Conservation (phyloP, 2,888 invertebrate genomes). For the Drosophila hamatofila region DNA sequence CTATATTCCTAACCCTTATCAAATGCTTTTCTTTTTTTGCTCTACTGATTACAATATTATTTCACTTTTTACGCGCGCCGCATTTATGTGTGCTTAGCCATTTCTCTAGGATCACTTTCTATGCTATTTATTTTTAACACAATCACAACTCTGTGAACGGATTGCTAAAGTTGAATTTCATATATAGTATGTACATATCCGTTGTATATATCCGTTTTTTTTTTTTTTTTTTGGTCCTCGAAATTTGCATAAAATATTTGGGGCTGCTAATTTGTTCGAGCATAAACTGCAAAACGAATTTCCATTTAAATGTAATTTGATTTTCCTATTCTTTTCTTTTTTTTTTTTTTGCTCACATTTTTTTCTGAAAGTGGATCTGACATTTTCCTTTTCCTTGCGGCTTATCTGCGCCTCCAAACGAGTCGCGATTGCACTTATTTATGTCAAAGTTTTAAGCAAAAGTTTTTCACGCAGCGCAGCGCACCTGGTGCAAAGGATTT, state of each 20-base stretch:
- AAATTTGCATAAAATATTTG: conserved; percentile 57
- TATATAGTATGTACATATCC: too few species aligned
- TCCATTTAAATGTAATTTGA: conserved; percentile 44
- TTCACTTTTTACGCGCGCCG: conserved; percentile 35
- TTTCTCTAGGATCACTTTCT: conserved; percentile 18
- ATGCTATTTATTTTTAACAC: conserved; percentile 11
- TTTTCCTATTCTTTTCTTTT: conserved; percentile 7
- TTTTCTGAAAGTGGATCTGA: conserved; percentile 15
- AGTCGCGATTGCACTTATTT: conserved; percentile 56
- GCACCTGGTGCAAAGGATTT: conserved; percentile 43
- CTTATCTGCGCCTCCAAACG: conserved; percentile 33
- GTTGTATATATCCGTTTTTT: neutral
- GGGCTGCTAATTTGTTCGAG: conserved; percentile 40
- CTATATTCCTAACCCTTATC: conserved; percentile 65
- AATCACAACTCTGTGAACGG: conserved; percentile 41
- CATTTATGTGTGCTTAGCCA: conserved; percentile 44
- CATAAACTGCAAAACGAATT: conserved; percentile 37
- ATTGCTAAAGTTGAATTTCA: neutral
- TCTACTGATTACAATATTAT: conserved; percentile 61
- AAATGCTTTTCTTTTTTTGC: conserved; percentile 40
- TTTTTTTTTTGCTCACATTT: conserved; percentile 1
- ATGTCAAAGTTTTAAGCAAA: conserved; percentile 50
- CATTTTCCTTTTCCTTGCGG: conserved; percentile 34
- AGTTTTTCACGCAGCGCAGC: conserved; percentile 39
- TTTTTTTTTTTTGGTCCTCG: neutral